Base-by-base conservation (phyloP, 2,113 vertebrate genomes). In the Caretta caretta region DNA sequence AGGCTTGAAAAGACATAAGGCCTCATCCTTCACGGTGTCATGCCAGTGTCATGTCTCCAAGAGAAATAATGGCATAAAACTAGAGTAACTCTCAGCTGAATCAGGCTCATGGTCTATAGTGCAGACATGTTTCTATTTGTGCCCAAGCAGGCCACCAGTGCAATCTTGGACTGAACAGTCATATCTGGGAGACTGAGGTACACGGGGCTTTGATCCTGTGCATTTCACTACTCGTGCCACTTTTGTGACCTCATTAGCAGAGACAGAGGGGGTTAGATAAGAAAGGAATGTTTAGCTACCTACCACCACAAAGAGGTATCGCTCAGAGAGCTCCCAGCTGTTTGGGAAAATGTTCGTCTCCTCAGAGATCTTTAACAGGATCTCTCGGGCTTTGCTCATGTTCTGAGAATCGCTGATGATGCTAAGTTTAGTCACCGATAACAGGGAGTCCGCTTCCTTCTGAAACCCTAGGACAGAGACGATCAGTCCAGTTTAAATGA, bases 281-380 rank as follows among this genome's bases (percentile, higher is more conserved):
- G 29, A 69, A 49, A 50, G n/a, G 24, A 6, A 89, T 0, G 3
- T 22, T 53, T 0, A 90, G 35, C 75, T 11, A 98, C 97, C 91
- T 98, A 99, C 99, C 99, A 99, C 98, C 85, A 99, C 98, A 0
- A 98, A 98, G 51, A 99, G 98, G 87, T 99, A 99, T 97, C 98
- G 98, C 96, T 98, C 98, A 0, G 98, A 98, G 31, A 99, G 98
- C 82, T 98, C 97, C 91, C 98, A 98, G 53, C 98, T 98, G 3
- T 95, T 95, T 0, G 99, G 99, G 83, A 99, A 99, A 97, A 99
- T 98, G 62, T 96, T 98, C 42, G 99, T 99, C 97, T 99, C 98
- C 86, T 99, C 98, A 0, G 98, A 98, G 88, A 99, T 98, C 86
- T 98, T 98, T 75, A 98, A 91, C 80, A 99, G 84, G 88, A 99